Evolutionary conservation across 2,888 invertebrate species (phyloP).

Genomic region (Hyles lineata): DNA sequence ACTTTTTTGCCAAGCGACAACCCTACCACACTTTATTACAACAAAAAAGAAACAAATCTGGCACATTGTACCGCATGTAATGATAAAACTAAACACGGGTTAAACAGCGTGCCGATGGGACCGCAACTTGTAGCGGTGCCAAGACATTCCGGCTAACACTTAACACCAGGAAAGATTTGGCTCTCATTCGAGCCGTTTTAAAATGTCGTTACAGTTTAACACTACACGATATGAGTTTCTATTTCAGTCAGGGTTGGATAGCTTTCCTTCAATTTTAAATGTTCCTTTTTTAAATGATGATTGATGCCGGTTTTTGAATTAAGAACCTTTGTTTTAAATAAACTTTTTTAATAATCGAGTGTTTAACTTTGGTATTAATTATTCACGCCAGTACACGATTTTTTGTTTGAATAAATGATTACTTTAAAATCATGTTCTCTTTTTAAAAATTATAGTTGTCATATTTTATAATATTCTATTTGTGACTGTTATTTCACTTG

Average conservation of each 20-base stretch:
- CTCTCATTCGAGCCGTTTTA: constrained; percentile 24
- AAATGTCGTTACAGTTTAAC: constrained; percentile 24
- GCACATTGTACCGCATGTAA: constrained; percentile 6
- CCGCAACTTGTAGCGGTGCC: constrained; percentile 26
- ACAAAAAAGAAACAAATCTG: constrained; percentile 17
- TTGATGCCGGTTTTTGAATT: too few species aligned
- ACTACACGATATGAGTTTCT: neutral
- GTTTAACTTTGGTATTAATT: too few species aligned
- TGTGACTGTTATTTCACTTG: too few species aligned
- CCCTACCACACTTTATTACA: neutral
- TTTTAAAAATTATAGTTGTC: too few species aligned
- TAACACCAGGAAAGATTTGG: constrained; percentile 30
- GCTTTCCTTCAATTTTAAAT: neutral
- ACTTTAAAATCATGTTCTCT: too few species aligned
- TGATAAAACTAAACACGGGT: constrained; percentile 23
- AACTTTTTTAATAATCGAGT: too few species aligned
- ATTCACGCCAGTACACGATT: too few species aligned
- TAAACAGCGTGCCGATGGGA: constrained; percentile 4
- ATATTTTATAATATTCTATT: too few species aligned
- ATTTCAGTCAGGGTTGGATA: constrained; percentile 2
- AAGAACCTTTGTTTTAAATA: too few species aligned
- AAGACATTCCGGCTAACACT: constrained; percentile 32
- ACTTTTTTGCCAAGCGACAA: neutral
- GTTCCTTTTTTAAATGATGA: neutral
- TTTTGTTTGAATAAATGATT: too few species aligned